These are phyloP conservation scores for Forficula auricularia DNA, from an alignment of 1,140 invertebrate genomes.

Conservation along the genomic window DNA sequence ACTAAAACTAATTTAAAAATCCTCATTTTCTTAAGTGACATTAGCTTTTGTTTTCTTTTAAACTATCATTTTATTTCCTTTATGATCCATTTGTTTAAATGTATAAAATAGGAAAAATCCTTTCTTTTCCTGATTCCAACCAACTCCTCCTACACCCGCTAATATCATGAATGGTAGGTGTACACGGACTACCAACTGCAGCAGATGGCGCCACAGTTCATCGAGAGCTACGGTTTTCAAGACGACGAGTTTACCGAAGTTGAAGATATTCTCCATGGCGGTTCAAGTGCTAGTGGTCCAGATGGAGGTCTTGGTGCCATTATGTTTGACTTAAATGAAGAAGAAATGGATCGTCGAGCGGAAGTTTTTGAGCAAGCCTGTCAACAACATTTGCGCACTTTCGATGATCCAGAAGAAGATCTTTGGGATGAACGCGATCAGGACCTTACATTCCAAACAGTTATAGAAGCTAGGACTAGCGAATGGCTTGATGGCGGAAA, in stretches of 20 bases:
- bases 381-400: constrained; percentile 27
- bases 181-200: constrained; percentile 41
- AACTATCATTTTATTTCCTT: no score
- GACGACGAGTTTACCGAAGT: constrained; percentile 47
- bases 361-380: constrained; percentile 38
- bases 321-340: constrained; percentile 32
- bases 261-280: constrained; percentile 37
- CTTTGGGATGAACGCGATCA: constrained; percentile 31
- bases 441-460: constrained; percentile 29
- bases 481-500: constrained; percentile 21
- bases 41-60: no score
- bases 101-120: not conserved
- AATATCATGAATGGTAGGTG: constrained; percentile 24
- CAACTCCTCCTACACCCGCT: constrained; percentile 3
- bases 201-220: constrained; percentile 39
- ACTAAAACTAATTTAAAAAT: not conserved
- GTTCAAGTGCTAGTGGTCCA: constrained; percentile 24
- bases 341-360: constrained; percentile 28
- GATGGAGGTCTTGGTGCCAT: constrained; percentile 32
- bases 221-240: constrained; percentile 44
- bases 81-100: no score
- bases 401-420: constrained; percentile 32
- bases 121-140: constrained; percentile 2
- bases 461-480: constrained; percentile 20
- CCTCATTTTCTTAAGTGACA: no score